Evolutionary conservation across 2,888 invertebrate species (phyloP).

Genomic region (Diloba caeruleocephala): DNA sequence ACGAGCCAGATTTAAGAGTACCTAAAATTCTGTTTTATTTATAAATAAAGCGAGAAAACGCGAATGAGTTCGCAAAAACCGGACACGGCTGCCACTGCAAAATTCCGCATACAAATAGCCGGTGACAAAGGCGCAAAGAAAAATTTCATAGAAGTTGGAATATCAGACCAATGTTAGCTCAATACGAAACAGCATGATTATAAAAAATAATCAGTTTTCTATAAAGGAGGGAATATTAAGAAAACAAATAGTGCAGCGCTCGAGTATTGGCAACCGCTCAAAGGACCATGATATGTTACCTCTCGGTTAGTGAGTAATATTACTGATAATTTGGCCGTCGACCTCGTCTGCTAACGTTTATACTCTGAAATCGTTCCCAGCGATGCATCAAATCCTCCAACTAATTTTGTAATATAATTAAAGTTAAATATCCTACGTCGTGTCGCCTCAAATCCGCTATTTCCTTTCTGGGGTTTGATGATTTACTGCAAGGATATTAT

Average conservation of each 20-base stretch:
- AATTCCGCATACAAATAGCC: conserved; percentile 25
- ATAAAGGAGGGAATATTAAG: conserved; percentile 29
- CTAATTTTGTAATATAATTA: conserved; percentile 22
- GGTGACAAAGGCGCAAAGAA: conserved; percentile 10
- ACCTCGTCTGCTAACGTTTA: conserved; percentile 28
- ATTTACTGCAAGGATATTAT: conserved; percentile 24
- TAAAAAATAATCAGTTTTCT: conserved; percentile 22
- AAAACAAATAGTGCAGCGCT: conserved; percentile 18
- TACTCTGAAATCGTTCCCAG: conserved; percentile 20
- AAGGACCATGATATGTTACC: conserved; percentile 46
- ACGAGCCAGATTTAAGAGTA: conserved; percentile 15
- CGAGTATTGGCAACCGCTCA: conserved; percentile 54
- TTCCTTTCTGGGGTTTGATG: conserved; percentile 12
- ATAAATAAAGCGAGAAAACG: conserved; percentile 14
- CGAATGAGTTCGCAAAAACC: conserved; percentile 32
- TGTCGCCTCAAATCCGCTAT: conserved; percentile 6
- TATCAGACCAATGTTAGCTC: conserved; percentile 12
- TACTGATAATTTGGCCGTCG: conserved; percentile 35
- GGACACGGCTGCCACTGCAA: conserved; percentile 27
- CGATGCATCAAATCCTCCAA: conserved; percentile 36
- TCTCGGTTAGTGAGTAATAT: conserved; percentile 41
- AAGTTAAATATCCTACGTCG: conserved; percentile 32
- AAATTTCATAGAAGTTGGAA: conserved; percentile 21
- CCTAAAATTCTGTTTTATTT: conserved; percentile 20
- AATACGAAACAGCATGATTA: conserved; percentile 7